Percentiles rank a stretch among this genome's conserved stretches.
Evolutionary conservation across 1,140 invertebrate genomes (phyloP).

Genomic region (Lepidostoma basale): DNA sequence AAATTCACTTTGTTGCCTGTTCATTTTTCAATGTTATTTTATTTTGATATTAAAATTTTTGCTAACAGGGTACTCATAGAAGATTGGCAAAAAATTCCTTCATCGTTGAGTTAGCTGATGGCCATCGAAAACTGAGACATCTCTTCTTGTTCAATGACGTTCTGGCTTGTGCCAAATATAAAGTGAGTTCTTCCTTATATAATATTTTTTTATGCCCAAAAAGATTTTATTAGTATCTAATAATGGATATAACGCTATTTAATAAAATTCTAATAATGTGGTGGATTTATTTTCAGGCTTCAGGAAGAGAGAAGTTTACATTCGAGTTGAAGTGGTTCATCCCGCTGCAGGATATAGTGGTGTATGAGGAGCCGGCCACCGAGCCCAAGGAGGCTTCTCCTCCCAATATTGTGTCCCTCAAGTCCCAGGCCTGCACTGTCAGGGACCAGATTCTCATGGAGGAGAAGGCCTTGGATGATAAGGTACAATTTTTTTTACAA

Average conservation of each 20-base stretch:
- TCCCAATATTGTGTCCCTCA: slow-evolving; percentile 81
- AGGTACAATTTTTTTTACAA: slow-evolving; percentile 50
- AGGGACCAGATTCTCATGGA: slow-evolving; percentile 83
- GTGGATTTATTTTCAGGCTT: slow-evolving; percentile 61
- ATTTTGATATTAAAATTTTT: slow-evolving; percentile 24
- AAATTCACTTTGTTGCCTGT: too few species aligned
- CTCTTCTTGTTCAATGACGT: slow-evolving; percentile 95
- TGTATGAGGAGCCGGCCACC: slow-evolving; percentile 70
- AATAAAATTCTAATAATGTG: neutral
- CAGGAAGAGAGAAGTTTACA: slow-evolving; percentile 84
- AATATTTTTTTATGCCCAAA: neutral
- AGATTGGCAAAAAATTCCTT: slow-evolving; percentile 94
- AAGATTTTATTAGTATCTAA: neutral
- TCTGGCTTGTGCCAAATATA: slow-evolving; percentile 94
- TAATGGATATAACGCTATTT: neutral
- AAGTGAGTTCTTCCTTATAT: slow-evolving; percentile 62
- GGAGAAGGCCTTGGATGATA: slow-evolving; percentile 70
- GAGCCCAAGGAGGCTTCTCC: slow-evolving; percentile 72
- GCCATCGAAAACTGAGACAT: slow-evolving; percentile 88
- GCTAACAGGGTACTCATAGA: slow-evolving; percentile 75
- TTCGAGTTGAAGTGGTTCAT: slow-evolving; percentile 94
- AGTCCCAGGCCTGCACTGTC: slow-evolving; percentile 84
- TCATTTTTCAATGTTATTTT: neutral
- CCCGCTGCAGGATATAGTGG: slow-evolving; percentile 76
- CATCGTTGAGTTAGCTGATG: slow-evolving; percentile 88